These are phyloP conservation scores for Setophaga kirtlandii DNA, from an alignment of 2,113 vertebrate genomes.

Conservation along the genomic window DNA sequence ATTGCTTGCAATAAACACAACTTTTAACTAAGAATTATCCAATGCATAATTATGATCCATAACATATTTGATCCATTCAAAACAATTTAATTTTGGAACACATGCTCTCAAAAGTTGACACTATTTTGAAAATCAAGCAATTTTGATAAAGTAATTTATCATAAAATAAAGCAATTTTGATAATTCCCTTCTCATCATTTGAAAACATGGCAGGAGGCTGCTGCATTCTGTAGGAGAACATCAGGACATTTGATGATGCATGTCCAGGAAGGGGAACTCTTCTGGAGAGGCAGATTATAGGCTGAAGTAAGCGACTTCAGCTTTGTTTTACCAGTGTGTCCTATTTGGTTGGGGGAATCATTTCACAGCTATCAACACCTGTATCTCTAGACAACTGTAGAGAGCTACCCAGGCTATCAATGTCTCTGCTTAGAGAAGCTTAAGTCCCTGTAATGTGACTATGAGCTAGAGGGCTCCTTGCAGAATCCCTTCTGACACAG, in stretches of 20 bases:
- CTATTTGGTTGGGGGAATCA: background rate
- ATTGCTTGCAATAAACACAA: background rate
- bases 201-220: background rate
- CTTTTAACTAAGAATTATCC: background rate
- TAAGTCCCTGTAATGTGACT: background rate
- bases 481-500: background rate
- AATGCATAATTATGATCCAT: background rate
- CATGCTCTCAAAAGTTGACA: background rate
- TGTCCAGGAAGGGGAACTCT: background rate
- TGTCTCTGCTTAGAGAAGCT: background rate
- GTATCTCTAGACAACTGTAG: rapidly evolving
- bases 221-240: background rate
- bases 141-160: background rate
- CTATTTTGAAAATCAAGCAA: background rate
- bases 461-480: background rate
- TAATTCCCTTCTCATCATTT: background rate
- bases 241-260: background rate
- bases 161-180: background rate
- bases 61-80: background rate
- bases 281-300: background rate
- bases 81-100: background rate
- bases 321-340: background rate
- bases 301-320: background rate
- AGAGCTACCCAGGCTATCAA: background rate
- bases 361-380: background rate